Evolutionary conservation across 2,113 vertebrate species (phyloP).

Genomic region (Narcine bancroftii): DNA sequence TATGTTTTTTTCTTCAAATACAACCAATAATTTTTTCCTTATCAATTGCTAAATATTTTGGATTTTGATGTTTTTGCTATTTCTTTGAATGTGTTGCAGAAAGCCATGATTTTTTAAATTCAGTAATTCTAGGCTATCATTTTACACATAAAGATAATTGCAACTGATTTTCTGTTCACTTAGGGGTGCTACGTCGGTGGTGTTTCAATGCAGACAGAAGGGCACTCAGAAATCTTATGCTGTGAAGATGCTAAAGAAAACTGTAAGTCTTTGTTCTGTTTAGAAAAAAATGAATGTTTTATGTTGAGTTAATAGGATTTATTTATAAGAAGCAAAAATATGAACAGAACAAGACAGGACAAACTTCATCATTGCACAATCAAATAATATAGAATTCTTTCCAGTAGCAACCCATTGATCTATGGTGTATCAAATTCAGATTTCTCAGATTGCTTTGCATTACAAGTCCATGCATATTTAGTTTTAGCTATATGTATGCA

Average conservation of each 20-base stretch:
- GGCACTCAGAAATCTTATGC: slow-evolving; percentile 76
- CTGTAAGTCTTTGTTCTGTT: slow-evolving; percentile 59
- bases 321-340: neutral
- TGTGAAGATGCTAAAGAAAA: slow-evolving; percentile 82
- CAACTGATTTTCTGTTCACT: slow-evolving; percentile 40
- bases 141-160: neutral
- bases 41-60: neutral
- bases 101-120: neutral
- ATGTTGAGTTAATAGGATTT: neutral
- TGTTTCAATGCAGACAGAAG: slow-evolving; percentile 78
- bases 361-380: neutral
- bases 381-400: neutral
- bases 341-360: neutral
- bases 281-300: neutral
- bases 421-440: neutral
- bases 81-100: neutral
- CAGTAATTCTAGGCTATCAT: neutral
- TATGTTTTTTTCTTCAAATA: neutral
- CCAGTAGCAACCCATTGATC: neutral
- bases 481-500: neutral
- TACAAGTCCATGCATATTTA: neutral
- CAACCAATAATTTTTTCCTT: neutral
- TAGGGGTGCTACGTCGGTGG: slow-evolving; percentile 79
- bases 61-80: neutral
- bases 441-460: neutral